Conservation (phyloP, 92 coral and sea anemone genomes). For the Porites divaricata region DNA sequence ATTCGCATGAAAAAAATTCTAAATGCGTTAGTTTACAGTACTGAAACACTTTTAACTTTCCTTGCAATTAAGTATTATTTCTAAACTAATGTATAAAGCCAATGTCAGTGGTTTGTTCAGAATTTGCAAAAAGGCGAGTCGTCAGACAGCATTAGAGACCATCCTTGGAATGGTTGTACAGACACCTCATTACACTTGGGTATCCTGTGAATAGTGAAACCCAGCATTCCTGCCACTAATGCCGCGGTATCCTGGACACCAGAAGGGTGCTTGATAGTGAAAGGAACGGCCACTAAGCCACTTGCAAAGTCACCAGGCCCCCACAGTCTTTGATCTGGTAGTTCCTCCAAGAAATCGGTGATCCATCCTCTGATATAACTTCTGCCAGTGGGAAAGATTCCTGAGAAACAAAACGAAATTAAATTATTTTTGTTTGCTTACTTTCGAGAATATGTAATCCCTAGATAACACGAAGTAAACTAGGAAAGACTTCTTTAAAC, state of each 20-base stretch:
- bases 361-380: constrained; percentile 53
- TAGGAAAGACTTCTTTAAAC: no score
- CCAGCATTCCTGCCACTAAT: constrained; percentile 64
- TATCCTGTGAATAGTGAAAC: constrained; percentile 45
- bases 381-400: no score
- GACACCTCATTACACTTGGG: constrained; percentile 26
- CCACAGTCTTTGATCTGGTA: not conserved
- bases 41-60: no score
- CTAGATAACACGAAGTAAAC: not conserved
- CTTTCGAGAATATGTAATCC: no score
- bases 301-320: constrained; percentile 4
- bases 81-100: not conserved
- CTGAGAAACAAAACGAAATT: not conserved
- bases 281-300: constrained; percentile 60
- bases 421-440: not conserved
- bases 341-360: constrained; percentile 48
- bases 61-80: no score
- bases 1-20: no score
- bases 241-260: constrained; percentile 55
- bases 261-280: constrained; percentile 22
- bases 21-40: no score
- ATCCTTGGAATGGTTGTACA: constrained; percentile 75
- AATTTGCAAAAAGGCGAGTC: constrained; percentile 52
- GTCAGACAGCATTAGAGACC: constrained; percentile 61
- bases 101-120: not conserved